Evolutionary conservation across 2,888 invertebrate genomes (phyloP).

Genomic region (Lasius platythorax): DNA sequence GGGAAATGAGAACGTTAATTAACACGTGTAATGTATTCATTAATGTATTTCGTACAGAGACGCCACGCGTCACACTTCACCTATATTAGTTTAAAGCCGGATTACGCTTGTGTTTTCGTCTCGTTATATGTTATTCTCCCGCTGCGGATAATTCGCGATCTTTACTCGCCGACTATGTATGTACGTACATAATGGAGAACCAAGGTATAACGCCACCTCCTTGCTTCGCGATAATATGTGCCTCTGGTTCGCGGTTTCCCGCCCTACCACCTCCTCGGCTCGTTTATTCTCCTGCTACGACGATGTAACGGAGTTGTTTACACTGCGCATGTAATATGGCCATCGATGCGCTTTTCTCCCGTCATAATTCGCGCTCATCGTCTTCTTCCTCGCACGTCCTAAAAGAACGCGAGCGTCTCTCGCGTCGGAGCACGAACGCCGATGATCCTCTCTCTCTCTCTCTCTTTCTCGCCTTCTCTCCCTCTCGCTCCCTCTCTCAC

Average conservation of each 20-base stretch:
- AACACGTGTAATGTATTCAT: neutral
- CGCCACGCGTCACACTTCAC: neutral
- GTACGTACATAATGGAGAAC: slow-evolving; percentile 9
- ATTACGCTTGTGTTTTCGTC: neutral
- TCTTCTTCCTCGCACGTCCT: neutral
- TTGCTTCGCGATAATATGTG: slow-evolving; percentile 81
- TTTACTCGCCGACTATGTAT: neutral
- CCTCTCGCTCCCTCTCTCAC: neutral
- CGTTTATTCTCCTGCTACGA: slow-evolving; percentile 83
- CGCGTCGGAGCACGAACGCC: neutral
- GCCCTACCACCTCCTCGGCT: slow-evolving; percentile 82
- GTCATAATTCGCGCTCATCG: neutral
- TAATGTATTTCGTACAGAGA: neutral
- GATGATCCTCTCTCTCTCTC: neutral
- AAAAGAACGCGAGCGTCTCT: neutral
- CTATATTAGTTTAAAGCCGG: neutral
- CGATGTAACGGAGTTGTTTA: slow-evolving; percentile 86
- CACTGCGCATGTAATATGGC: slow-evolving; percentile 86
- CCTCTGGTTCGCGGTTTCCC: slow-evolving; percentile 84
- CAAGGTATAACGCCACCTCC: slow-evolving; percentile 78
- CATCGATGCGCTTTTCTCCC: slow-evolving; percentile 61
- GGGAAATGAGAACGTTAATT: neutral
- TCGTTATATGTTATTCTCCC: neutral
- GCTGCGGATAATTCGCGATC: neutral
- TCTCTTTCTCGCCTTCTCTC: neutral